Conservation (phyloP, 2,797 vertebrate genomes). For the Yasuhikotakia modesta region DNA sequence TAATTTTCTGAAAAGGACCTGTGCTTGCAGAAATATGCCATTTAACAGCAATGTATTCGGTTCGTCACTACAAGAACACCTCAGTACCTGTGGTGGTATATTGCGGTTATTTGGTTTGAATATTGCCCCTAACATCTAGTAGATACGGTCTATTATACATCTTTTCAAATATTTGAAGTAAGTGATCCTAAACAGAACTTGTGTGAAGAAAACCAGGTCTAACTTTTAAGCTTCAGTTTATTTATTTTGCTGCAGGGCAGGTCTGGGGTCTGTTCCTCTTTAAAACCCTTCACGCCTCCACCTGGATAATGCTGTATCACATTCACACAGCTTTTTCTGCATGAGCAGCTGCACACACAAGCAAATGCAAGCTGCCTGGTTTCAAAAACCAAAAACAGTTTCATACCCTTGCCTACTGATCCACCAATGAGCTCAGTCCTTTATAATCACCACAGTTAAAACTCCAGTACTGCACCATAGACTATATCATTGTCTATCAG, state of each 20-base stretch:
- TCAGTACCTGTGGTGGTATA: no score
- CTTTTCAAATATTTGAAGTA: no score
- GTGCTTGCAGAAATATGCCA: no score
- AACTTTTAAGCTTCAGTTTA: neutral
- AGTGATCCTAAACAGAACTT: no score
- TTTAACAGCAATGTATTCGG: no score
- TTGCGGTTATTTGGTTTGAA: no score
- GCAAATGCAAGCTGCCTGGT: constrained; percentile 12
- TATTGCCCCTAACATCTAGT: no score
- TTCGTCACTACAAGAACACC: no score
- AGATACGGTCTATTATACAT: no score
- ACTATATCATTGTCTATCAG: neutral
- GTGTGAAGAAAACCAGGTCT: neutral
- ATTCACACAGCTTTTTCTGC: neutral
- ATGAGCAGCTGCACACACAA: neutral
- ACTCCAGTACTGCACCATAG: neutral
- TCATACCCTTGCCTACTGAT: neutral
- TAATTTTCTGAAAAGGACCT: no score
- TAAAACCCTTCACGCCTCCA: neutral
- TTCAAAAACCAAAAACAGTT: constrained; percentile 13
- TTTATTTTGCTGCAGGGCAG: neutral
- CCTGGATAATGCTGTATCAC: neutral
- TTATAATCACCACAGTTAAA: neutral
- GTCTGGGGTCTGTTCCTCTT: neutral
- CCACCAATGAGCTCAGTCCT: neutral